Percentiles rank a stretch among this genome's conserved stretches.
Evolutionary conservation across 2,797 vertebrate species (phyloP).

Genomic region (Hapalemur alaotrensis): DNA sequence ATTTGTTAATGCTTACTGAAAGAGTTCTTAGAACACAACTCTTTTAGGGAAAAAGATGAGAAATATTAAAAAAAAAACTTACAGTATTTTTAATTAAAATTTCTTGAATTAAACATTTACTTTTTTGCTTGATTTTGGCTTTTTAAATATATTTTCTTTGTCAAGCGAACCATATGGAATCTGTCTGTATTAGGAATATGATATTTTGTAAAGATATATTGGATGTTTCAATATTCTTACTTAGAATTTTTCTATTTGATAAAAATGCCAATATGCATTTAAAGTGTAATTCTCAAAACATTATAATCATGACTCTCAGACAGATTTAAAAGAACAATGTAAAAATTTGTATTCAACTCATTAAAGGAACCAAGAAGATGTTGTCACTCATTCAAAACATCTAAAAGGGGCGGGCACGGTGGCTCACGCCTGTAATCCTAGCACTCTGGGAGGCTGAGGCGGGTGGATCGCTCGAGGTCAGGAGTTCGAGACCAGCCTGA

Average conservation of each 20-base stretch:
- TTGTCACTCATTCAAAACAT: background rate
- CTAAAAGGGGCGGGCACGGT: too few species aligned
- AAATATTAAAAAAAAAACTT: background rate
- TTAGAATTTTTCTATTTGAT: background rate
- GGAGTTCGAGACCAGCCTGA: too few species aligned
- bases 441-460: too few species aligned
- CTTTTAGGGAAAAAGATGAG: background rate
- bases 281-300: background rate
- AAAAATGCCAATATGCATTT: background rate
- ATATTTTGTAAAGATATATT: background rate
- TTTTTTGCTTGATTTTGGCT: background rate
- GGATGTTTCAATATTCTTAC: background rate
- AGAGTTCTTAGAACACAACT: background rate
- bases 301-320: background rate
- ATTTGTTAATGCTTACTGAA: background rate
- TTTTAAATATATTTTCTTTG: background rate
- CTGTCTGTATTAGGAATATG: background rate
- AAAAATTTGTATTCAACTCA: background rate
- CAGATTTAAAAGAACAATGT: background rate
- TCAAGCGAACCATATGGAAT: background rate
- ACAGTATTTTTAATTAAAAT: background rate
- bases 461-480: too few species aligned
- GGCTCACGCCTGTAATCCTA: too few species aligned
- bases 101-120: background rate
- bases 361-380: background rate